Base-by-base conservation (phyloP, 2,113 vertebrate genomes). In the Pampusana beccarii region DNA sequence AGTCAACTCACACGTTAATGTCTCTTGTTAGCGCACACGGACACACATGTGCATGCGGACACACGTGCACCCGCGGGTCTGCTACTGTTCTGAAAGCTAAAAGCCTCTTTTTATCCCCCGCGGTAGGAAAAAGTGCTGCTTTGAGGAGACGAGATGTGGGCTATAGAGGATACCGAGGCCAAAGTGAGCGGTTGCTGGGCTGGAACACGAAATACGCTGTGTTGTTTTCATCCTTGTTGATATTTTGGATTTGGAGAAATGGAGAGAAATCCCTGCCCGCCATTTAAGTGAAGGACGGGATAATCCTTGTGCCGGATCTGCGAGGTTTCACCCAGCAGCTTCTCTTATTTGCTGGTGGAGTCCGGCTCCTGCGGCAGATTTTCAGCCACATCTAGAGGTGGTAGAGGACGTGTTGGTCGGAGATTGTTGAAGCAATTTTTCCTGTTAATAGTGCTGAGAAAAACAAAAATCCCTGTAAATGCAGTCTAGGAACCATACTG, bases 1-100 rank as follows among this genome's bases (percentile, higher is more conserved):
- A 5, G 26, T 1, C 7, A 40, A 14, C 51, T 21, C 36, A 0
- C 9, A 0, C 3, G 6, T 38, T 21, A 4, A 3, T 1, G 46
- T 20, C 69, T 51, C 24, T 0, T 31, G 44, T 21, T 16, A 5
- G 89, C 28, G 3, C 44, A 1, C 7, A 3, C 1, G 2, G 7
- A 20, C 65, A 40, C 31, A 4, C 42, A 7, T 4, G 62, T 0
- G 11, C 3, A 42, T 13, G 2, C 25, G 24, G 15, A 11, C 48
- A 48, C 48, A 50, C 19, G 19, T 1, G 3, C 36, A 2, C 46
- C 6, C 57, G 5, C 8, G 2, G 1, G 5, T 5, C 42, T 17
- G 16, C 42, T 44, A 16, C 42, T 17, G 42, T 44, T 16, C 4
- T 21, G 36, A 18, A 25, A 24, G 36, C 31, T 21, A 10, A 23